Evolutionary conservation across 2,113 vertebrate genomes (phyloP).

Genomic region (Stercorarius parasiticus): DNA sequence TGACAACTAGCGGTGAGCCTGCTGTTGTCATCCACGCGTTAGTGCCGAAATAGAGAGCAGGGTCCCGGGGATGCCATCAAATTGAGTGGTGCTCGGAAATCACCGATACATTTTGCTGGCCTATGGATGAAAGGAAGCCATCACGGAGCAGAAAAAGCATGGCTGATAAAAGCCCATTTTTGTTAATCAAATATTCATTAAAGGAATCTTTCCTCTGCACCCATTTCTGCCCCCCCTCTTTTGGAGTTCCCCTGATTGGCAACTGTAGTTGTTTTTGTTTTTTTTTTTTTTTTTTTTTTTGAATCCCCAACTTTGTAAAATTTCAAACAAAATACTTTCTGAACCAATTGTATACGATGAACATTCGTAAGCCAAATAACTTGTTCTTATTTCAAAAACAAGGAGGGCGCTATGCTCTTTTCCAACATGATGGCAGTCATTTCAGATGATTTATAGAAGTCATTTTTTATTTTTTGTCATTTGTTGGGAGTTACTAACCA

Average conservation of each 20-base stretch:
- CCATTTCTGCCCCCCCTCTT: not conserved
- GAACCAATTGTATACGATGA: conserved; percentile 55
- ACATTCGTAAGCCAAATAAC: conserved; percentile 47
- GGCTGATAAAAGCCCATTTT: conserved; percentile 74
- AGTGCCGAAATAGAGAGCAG: conserved; percentile 39
- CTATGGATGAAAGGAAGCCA: conserved; percentile 86
- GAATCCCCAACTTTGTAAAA: conserved; percentile 47
- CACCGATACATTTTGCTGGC: conserved; percentile 73
- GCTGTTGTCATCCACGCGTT: conserved; percentile 28
- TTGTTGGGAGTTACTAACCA: conserved; percentile 91
- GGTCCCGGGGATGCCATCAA: conserved; percentile 11
- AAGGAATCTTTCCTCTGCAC: conserved; percentile 31
- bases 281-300: not conserved
- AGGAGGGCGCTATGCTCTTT: conserved; percentile 79
- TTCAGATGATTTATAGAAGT: conserved; percentile 83
- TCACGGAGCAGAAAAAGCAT: conserved; percentile 87
- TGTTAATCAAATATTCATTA: conserved; percentile 69
- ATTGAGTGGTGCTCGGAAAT: conserved; percentile 63
- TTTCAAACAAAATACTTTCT: conserved; percentile 59
- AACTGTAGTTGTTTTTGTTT: conserved; percentile 56
- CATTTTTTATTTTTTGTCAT: conserved; percentile 80
- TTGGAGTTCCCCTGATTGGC: conserved; percentile 75
- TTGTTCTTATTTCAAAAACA: conserved; percentile 45
- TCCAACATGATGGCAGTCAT: conserved; percentile 87
- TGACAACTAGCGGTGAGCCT: conserved; percentile 54